Evolutionary conservation across 2,888 invertebrate species (phyloP).

Genomic region (Nasonovia ribisnigri): DNA sequence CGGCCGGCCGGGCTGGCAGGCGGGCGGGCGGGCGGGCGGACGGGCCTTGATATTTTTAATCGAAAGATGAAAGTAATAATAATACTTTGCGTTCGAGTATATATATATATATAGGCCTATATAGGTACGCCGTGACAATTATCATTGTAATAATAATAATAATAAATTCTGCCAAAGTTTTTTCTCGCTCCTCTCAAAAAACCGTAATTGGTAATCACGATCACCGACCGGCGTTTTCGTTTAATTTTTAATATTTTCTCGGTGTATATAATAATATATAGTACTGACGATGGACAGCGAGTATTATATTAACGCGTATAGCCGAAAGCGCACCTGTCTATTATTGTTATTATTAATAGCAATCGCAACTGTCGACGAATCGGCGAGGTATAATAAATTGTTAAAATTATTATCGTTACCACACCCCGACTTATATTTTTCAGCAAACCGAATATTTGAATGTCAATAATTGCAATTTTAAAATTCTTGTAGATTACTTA

Average conservation of each 20-base stretch:
- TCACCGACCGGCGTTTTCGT: background rate
- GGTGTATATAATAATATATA: background rate
- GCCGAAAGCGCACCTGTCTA: background rate
- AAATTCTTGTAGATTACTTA: background rate
- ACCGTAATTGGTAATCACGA: background rate
- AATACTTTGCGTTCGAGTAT: background rate
- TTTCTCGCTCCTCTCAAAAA: background rate
- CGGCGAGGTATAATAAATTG: background rate
- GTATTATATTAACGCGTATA: background rate
- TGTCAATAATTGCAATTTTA: background rate
- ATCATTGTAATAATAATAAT: background rate
- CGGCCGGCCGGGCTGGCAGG: background rate
- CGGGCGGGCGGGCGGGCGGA: background rate
- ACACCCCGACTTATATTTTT: background rate
- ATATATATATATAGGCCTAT: background rate
- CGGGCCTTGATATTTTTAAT: background rate
- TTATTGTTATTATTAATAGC: background rate
- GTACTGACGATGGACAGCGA: background rate
- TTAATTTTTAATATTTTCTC: background rate
- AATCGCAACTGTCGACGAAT: background rate
- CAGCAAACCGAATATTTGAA: background rate
- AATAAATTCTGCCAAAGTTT: background rate
- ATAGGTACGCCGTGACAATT: background rate
- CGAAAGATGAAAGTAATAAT: constrained; percentile 21
- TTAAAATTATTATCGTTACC: background rate